phyloP scores from a whole-genome alignment of 2,888 invertebrate genomes.

The Xylocampa areola region DNA sequence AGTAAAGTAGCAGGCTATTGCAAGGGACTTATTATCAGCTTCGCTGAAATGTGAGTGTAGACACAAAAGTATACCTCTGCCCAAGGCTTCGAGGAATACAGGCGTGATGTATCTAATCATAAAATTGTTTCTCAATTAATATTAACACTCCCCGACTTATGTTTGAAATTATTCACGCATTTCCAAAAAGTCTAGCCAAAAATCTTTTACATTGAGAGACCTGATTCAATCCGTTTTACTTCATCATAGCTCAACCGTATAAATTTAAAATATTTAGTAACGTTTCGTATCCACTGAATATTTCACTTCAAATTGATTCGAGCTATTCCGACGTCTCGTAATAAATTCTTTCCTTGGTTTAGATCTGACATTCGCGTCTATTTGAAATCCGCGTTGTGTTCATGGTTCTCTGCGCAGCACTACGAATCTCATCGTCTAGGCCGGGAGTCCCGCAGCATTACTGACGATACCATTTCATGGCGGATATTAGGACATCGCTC shows the following conservation, averaged over 20 bases:
- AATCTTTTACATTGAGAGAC: conserved; percentile 19
- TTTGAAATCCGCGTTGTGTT: conserved; percentile 42
- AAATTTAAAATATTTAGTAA: conserved; percentile 61
- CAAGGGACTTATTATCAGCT: too few species aligned
- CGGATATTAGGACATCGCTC: conserved; percentile 86
- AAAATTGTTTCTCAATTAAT: too few species aligned
- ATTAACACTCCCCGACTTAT: too few species aligned
- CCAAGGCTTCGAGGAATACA: too few species aligned
- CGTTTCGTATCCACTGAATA: conserved; percentile 53
- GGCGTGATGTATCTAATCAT: too few species aligned
- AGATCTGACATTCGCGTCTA: conserved; percentile 45
- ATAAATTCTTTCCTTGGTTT: conserved; percentile 59
- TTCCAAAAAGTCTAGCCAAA: conserved; percentile 25
- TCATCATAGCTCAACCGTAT: conserved; percentile 46
- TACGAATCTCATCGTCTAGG: conserved; percentile 46
- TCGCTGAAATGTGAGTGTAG: too few species aligned
- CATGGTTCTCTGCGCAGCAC: conserved; percentile 28
- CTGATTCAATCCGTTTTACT: conserved; percentile 44
- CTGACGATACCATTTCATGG: conserved; percentile 72
- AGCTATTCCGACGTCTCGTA: conserved; percentile 55
- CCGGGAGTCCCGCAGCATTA: conserved; percentile 47
- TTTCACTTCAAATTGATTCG: conserved; percentile 62
- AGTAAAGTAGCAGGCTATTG: too few species aligned
- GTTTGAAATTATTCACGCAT: not conserved
- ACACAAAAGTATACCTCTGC: too few species aligned